phyloP scores from a whole-genome alignment of 35 echinoderm and acorn worm species.

The Apostichopus japonicus region DNA sequence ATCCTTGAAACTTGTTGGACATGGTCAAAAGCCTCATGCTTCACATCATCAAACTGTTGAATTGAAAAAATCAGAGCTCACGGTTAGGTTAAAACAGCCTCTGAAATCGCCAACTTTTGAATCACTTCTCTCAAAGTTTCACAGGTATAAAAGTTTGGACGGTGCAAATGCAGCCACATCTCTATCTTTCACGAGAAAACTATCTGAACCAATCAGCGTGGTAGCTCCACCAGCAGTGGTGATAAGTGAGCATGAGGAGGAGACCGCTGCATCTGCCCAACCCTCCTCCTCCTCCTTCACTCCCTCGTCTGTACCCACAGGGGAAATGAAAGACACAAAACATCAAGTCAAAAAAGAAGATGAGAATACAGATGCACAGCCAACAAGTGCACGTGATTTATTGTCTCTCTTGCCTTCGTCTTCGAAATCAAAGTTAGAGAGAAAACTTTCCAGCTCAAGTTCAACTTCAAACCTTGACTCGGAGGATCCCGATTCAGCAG shows the following conservation, averaged over 20 bases:
- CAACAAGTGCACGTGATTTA: neutral
- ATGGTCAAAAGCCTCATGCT: neutral
- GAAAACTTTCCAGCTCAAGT: constrained; percentile 50
- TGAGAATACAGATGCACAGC: neutral
- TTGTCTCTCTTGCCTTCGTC: constrained; percentile 23
- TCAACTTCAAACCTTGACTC: constrained; percentile 47
- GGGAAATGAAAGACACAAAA: neutral
- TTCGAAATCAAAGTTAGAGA: constrained; percentile 28
- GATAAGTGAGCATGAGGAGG: constrained; percentile 40
- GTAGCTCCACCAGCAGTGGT: constrained; percentile 3
- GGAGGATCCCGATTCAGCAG: constrained; percentile 51
- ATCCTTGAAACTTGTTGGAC: neutral
- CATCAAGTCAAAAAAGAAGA: constrained; percentile 19
- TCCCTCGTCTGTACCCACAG: neutral
- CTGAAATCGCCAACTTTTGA: constrained; percentile 37
- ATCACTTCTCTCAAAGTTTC: constrained; percentile 40
- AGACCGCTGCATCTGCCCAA: neutral
- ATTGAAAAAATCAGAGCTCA: constrained; percentile 74
- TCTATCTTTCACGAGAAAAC: neutral
- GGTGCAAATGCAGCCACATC: neutral
- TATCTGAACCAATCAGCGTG: constrained; percentile 2
- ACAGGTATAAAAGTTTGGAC: constrained; percentile 41
- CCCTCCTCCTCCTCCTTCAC: neutral
- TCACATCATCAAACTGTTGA: constrained; percentile 13
- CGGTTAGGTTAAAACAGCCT: constrained; percentile 72